phyloP scores from a whole-genome alignment of 2,113 vertebrate genomes.

The Phalacrocorax carbo region DNA sequence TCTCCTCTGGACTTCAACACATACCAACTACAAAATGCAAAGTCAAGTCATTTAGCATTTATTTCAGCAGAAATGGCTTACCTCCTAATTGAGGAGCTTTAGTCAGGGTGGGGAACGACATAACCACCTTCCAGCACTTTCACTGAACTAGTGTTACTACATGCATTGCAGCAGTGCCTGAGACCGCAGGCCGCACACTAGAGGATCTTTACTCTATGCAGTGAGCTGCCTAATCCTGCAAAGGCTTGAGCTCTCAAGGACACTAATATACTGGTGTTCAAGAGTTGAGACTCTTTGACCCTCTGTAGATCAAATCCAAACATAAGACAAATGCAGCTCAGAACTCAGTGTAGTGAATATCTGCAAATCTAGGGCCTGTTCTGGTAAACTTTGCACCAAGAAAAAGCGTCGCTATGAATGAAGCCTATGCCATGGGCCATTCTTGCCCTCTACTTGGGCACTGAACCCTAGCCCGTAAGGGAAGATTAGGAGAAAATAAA shows the following conservation, averaged over 20 bases:
- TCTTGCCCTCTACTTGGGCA: not conserved
- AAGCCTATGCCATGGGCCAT: not conserved
- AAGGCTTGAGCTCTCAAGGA: not conserved
- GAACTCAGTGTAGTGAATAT: not conserved
- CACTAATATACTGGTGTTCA: not conserved
- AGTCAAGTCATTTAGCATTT: constrained; percentile 58
- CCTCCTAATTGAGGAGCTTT: constrained; percentile 45
- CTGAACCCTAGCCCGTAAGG: not conserved
- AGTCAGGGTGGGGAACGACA: not conserved
- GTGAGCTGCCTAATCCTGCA: not conserved
- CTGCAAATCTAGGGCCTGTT: not conserved
- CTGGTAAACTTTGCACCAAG: not conserved
- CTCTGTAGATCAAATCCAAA: not conserved
- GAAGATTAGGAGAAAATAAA: not conserved
- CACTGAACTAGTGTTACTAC: not conserved
- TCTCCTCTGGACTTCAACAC: constrained; percentile 47
- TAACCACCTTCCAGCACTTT: not conserved
- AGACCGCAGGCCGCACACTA: not conserved
- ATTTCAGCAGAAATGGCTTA: constrained; percentile 50
- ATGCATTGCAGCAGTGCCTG: not conserved
- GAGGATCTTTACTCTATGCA: not conserved
- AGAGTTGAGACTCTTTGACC: not conserved
- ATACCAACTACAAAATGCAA: constrained; percentile 28
- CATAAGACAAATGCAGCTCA: not conserved
- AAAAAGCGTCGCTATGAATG: not conserved